Percentiles rank a stretch among this genome's conserved stretches.
Conservation (phyloP, 2,113 vertebrate genomes). For the Pontoporia blainvillei region DNA sequence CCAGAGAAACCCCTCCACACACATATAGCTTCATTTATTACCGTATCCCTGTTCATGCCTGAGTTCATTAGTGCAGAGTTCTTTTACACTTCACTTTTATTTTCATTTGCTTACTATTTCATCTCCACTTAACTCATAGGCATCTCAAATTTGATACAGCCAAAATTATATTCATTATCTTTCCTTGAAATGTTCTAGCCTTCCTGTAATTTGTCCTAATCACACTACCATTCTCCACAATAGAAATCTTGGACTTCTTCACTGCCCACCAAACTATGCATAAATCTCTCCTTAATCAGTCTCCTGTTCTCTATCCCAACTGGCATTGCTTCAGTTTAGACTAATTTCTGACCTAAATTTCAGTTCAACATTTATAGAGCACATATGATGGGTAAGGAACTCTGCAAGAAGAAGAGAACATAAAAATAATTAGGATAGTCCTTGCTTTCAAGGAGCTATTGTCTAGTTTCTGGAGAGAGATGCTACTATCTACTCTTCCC, state of each 20-base stretch:
- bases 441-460: background rate
- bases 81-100: background rate
- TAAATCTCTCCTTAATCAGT: background rate
- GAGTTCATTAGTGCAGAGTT: background rate
- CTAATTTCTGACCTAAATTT: background rate
- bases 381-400: background rate
- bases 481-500: background rate
- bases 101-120: background rate
- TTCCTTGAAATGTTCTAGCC: background rate
- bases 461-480: background rate
- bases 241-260: background rate
- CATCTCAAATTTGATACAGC: background rate
- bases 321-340: background rate
- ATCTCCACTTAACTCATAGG: background rate
- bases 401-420: background rate
- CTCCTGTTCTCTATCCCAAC: background rate
- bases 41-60: background rate
- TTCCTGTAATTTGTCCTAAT: background rate
- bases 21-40: background rate
- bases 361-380: background rate
- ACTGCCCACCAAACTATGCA: background rate
- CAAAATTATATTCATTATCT: background rate
- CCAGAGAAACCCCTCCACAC: background rate
- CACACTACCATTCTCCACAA: background rate
- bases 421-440: background rate